Evolutionary conservation across 2,113 vertebrate genomes (phyloP).

Genomic region (Prunella himalayana): DNA sequence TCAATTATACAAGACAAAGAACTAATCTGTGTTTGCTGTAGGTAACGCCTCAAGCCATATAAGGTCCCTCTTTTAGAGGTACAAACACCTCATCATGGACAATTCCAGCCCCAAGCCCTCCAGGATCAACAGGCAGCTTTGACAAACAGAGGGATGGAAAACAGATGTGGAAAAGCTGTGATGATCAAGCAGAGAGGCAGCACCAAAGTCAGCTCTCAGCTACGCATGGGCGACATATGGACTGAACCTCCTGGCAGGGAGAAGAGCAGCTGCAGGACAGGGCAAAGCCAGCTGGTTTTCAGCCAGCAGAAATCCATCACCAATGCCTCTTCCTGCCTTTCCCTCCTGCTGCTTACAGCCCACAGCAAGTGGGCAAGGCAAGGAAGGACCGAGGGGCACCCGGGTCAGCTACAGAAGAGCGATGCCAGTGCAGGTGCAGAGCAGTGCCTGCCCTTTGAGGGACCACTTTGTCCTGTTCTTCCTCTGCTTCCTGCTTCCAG

Average conservation of each 20-base stretch:
- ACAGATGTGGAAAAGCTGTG: not conserved
- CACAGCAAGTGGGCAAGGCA: not conserved
- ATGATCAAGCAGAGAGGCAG: not conserved
- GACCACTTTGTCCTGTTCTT: not conserved
- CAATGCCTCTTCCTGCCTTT: not conserved
- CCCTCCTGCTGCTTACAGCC: not conserved
- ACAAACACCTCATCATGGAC: not conserved
- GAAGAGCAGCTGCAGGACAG: not conserved
- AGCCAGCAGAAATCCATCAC: not conserved
- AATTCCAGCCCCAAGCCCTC: not conserved
- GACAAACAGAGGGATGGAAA: not conserved
- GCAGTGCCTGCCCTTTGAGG: not conserved
- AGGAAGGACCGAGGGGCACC: accelerated
- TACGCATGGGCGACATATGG: not conserved
- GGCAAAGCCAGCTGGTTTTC: not conserved
- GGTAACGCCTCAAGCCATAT: not conserved
- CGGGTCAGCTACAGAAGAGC: accelerated
- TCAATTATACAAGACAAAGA: not conserved
- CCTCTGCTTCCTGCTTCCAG: not conserved
- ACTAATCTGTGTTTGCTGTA: not conserved
- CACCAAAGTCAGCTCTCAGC: not conserved
- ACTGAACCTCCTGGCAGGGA: not conserved
- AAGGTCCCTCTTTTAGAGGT: not conserved
- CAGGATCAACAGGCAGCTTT: not conserved
- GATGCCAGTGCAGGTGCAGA: not conserved